Conservation (phyloP, 2,113 vertebrate species). For the Proteles cristata region DNA sequence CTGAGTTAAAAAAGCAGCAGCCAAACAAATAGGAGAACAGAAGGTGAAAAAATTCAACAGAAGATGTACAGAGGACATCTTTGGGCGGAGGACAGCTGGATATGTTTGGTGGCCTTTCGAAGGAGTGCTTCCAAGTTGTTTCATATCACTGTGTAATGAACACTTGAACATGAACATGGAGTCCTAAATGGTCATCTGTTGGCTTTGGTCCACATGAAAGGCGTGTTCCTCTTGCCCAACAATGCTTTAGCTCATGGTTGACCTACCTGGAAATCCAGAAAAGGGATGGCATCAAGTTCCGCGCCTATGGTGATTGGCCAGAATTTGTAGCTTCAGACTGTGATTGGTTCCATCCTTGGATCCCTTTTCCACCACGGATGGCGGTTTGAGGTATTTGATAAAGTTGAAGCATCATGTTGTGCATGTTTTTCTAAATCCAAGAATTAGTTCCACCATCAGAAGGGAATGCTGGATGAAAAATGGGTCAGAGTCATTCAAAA, state of each 20-base stretch:
- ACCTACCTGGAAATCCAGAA: not conserved
- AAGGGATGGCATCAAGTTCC: not conserved
- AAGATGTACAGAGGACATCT: not conserved
- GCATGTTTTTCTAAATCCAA: constrained; percentile 29
- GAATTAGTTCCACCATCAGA: constrained; percentile 28
- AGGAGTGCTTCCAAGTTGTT: not conserved
- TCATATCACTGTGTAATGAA: not conserved
- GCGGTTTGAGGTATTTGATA: not conserved
- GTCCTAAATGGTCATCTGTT: not conserved
- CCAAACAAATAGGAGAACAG: not conserved
- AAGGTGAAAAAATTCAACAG: not conserved
- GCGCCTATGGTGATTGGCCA: not conserved
- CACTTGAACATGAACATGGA: not conserved
- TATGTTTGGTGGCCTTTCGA: not conserved
- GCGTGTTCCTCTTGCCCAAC: not conserved
- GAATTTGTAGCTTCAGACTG: not conserved
- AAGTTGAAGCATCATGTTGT: not conserved
- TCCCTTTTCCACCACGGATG: not conserved
- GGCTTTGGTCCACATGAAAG: not conserved
- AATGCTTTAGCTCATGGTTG: not conserved
- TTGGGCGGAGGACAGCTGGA: not conserved
- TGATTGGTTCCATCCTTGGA: not conserved
- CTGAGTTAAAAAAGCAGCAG: not conserved
- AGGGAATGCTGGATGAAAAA: constrained; percentile 11
- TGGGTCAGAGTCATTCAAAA: constrained; percentile 36